Percentiles rank a stretch among this genome's conserved stretches.
Conservation (phyloP, 2,113 vertebrate genomes). For the Caretta caretta region DNA sequence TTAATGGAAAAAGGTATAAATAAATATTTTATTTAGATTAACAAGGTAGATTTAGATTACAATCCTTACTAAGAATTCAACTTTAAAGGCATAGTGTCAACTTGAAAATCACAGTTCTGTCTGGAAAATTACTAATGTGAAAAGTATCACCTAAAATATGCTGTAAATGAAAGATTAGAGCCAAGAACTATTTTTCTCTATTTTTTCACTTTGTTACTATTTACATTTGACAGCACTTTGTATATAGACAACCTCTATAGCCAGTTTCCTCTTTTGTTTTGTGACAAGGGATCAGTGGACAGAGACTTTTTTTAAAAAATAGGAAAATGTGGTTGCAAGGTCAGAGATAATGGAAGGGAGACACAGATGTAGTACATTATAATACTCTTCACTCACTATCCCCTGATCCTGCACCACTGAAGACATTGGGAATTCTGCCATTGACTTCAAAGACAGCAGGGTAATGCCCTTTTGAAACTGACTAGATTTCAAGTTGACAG, state of each 20-base stretch:
- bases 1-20: slow-evolving; percentile 68
- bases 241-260: accelerated
- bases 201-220: accelerated
- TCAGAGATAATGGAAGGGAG: neutral
- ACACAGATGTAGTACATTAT: neutral
- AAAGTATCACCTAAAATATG: accelerated
- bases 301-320: neutral
- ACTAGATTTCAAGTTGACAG: neutral
- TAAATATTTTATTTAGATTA: neutral
- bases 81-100: neutral
- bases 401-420: neutral
- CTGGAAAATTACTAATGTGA: accelerated
- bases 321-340: neutral
- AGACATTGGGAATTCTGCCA: neutral
- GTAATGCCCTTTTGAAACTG: accelerated
- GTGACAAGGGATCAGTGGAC: neutral
- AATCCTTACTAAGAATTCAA: neutral
- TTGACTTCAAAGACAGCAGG: neutral
- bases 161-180: neutral
- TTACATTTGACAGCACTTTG: neutral
- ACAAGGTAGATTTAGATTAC: neutral
- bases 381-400: neutral
- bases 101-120: neutral
- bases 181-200: too few species aligned
- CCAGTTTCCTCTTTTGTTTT: neutral